phyloP scores from a whole-genome alignment of 2,888 invertebrate species.

The Apodemia hepburni region DNA sequence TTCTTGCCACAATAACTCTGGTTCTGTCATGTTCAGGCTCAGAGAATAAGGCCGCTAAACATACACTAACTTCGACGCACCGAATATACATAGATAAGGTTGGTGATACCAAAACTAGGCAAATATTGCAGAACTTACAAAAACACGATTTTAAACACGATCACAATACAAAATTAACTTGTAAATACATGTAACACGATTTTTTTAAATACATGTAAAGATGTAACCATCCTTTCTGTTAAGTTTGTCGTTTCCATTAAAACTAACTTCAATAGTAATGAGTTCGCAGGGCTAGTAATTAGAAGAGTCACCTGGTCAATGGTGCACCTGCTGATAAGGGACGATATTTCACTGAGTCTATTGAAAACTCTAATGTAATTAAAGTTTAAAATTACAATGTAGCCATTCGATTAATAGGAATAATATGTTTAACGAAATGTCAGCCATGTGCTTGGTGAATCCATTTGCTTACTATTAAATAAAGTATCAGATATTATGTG shows the following conservation, averaged over 20 bases:
- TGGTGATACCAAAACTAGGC: too few species aligned
- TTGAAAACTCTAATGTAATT: slow-evolving; percentile 1
- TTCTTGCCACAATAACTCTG: too few species aligned
- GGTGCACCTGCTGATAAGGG: neutral
- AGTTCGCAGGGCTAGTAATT: neutral
- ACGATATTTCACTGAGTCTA: slow-evolving; percentile 6
- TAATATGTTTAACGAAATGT: neutral
- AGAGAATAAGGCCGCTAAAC: too few species aligned
- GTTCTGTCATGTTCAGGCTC: too few species aligned
- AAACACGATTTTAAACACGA: too few species aligned
- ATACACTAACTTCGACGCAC: too few species aligned
- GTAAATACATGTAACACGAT: too few species aligned
- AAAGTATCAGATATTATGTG: too few species aligned
- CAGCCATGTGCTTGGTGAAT: neutral
- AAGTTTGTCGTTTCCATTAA: neutral
- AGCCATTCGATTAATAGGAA: neutral
- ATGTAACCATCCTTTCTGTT: neutral
- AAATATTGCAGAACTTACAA: too few species aligned
- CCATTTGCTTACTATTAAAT: neutral
- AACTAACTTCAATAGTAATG: neutral
- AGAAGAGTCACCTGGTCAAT: neutral
- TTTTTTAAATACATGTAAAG: neutral
- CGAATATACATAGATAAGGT: too few species aligned
- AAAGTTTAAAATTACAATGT: neutral
- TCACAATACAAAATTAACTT: neutral